These are phyloP conservation scores for Micronycteris hirsuta DNA, from an alignment of 2,113 vertebrate species.

Conservation along the genomic window DNA sequence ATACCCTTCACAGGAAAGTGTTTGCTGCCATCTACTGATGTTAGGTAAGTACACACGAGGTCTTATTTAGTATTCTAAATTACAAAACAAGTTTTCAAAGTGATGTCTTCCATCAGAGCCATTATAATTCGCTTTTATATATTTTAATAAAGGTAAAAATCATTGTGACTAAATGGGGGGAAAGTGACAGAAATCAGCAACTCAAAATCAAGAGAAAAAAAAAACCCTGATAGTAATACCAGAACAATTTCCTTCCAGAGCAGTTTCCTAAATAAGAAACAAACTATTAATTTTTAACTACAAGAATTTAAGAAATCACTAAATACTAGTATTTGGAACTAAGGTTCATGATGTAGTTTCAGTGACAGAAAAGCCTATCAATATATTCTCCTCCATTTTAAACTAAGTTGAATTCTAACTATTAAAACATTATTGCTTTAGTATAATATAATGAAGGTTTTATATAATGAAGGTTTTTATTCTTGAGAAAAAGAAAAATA, in stretches of 20 bases:
- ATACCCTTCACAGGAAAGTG: not conserved
- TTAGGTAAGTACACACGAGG: not conserved
- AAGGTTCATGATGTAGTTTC: not conserved
- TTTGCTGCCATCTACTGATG: conserved; percentile 71
- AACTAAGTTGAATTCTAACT: not conserved
- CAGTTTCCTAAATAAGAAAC: conserved; percentile 9
- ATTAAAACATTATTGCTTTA: conserved; percentile 11
- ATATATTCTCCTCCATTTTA: not conserved
- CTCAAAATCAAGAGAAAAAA: not conserved
- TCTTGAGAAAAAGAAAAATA: not conserved
- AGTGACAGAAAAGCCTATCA: not conserved
- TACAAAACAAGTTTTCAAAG: not conserved
- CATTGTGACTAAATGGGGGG: not conserved
- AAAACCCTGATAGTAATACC: not conserved
- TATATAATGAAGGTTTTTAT: not conserved
- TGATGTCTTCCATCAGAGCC: not conserved
- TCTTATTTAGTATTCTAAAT: not conserved
- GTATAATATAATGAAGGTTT: not conserved
- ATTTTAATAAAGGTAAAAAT: not conserved
- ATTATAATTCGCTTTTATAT: conserved; percentile 10
- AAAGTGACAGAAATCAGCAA: not conserved
- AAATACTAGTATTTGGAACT: conserved; percentile 14
- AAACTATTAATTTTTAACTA: not conserved
- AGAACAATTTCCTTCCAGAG: not conserved
- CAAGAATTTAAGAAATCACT: conserved; percentile 10